Conservation (phyloP, 1,140 invertebrate genomes). For the Bombus superbus region DNA sequence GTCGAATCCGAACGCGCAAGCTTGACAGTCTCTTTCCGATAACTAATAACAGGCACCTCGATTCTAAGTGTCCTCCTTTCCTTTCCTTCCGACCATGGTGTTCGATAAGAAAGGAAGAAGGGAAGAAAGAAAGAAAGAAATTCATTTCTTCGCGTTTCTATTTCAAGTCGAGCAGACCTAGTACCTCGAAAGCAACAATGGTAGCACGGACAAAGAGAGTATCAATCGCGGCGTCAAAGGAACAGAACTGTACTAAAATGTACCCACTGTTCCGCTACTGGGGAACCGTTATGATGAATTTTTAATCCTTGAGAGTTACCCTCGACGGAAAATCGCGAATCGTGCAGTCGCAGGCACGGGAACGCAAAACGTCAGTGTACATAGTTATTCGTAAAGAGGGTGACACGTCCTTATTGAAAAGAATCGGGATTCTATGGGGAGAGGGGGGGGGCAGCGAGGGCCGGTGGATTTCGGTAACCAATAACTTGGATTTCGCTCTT, state of each 20-base stretch:
- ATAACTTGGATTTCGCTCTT: conserved; percentile 35
- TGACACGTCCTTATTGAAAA: conserved; percentile 47
- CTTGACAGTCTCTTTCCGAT: neutral
- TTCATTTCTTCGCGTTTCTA: conserved; percentile 53
- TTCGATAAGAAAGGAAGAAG: neutral
- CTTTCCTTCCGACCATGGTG: neutral
- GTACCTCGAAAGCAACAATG: conserved; percentile 30
- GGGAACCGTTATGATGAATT: conserved; percentile 21
- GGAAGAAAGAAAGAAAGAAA: conserved; percentile 15
- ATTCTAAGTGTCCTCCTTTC: neutral
- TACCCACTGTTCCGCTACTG: no score
- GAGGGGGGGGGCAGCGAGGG: fast-evolving
- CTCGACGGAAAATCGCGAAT: conserved; percentile 8
- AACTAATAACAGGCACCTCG: neutral
- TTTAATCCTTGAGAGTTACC: conserved; percentile 33
- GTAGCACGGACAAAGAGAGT: conserved; percentile 44
- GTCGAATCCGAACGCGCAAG: neutral
- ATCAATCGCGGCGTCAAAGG: conserved; percentile 55
- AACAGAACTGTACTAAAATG: conserved; percentile 2
- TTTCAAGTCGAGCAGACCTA: conserved; percentile 21
- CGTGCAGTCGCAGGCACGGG: neutral
- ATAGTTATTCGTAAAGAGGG: conserved; percentile 7
- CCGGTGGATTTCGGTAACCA: conserved; percentile 38
- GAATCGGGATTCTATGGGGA: conserved; percentile 2
- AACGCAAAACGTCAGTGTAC: neutral